Evolutionary conservation across 2,113 vertebrate genomes (phyloP).

Genomic region (Promerops cafer): DNA sequence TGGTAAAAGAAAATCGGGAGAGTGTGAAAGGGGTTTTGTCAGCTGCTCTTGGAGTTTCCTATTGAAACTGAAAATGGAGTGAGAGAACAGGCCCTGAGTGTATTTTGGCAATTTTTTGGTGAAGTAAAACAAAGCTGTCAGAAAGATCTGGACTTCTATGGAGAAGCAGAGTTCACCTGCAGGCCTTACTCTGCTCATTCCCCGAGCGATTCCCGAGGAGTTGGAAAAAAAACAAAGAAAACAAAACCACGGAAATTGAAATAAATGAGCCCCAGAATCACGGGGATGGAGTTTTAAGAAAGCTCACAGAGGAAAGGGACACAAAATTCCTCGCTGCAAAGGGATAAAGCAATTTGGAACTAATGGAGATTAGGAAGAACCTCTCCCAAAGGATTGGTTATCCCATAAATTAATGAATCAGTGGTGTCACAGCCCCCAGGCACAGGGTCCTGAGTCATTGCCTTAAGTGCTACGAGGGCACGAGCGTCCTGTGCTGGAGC

Average conservation of each 20-base stretch:
- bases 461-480: background rate
- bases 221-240: background rate
- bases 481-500: background rate
- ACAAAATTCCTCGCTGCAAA: background rate
- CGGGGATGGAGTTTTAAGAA: background rate
- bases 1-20: background rate
- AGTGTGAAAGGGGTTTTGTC: background rate
- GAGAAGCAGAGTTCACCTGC: background rate
- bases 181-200: background rate
- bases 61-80: background rate
- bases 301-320: background rate
- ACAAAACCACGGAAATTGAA: background rate
- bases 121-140: slow-evolving; percentile 9
- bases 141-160: background rate
- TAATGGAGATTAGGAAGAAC: slow-evolving; percentile 3
- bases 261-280: background rate
- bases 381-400: background rate
- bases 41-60: slow-evolving; percentile 11
- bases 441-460: background rate
- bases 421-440: background rate
- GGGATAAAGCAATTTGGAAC: background rate
- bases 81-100: background rate
- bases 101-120: slow-evolving; percentile 16
- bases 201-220: background rate
- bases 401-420: background rate